Evolutionary conservation across 2,797 vertebrate genomes (phyloP).

Genomic region (Margarornis squamiger): DNA sequence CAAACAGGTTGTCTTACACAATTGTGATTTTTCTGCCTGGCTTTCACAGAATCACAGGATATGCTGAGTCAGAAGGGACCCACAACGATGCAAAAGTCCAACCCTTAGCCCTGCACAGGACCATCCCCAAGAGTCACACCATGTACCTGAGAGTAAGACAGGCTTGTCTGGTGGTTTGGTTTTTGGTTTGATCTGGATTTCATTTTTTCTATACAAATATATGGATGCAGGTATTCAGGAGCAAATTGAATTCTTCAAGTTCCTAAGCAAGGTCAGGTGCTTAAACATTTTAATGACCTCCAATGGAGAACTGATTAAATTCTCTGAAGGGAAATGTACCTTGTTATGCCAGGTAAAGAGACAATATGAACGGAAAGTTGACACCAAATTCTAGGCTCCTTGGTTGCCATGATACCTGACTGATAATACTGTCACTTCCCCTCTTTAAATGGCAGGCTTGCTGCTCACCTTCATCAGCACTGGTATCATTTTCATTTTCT

Average conservation of each 20-base stretch:
- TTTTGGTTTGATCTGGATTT: not conserved
- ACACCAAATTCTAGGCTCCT: conserved; percentile 17
- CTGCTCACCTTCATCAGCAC: conserved; percentile 34
- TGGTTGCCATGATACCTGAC: conserved; percentile 48
- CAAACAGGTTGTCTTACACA: not conserved
- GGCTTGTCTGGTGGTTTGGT: not conserved
- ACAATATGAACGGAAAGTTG: conserved; percentile 14
- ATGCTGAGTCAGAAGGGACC: not conserved
- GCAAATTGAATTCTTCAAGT: not conserved
- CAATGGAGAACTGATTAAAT: not conserved
- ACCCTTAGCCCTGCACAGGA: not conserved
- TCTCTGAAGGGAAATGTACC: not conserved
- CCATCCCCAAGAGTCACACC: not conserved
- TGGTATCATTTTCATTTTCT: not conserved
- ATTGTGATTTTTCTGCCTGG: not conserved
- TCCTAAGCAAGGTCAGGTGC: not conserved
- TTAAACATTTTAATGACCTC: not conserved
- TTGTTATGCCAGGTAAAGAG: not conserved
- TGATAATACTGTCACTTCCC: conserved; percentile 48
- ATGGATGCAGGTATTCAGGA: not conserved
- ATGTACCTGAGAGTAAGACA: not conserved
- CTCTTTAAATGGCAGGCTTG: conserved; percentile 17
- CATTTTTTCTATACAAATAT: not conserved
- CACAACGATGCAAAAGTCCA: not conserved
- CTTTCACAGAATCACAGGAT: not conserved